A percentile compares a stretch with the other conserved stretches of the same genome.
Conservation (phyloP, 1,140 invertebrate species). For the Tetragonula clypearis region DNA sequence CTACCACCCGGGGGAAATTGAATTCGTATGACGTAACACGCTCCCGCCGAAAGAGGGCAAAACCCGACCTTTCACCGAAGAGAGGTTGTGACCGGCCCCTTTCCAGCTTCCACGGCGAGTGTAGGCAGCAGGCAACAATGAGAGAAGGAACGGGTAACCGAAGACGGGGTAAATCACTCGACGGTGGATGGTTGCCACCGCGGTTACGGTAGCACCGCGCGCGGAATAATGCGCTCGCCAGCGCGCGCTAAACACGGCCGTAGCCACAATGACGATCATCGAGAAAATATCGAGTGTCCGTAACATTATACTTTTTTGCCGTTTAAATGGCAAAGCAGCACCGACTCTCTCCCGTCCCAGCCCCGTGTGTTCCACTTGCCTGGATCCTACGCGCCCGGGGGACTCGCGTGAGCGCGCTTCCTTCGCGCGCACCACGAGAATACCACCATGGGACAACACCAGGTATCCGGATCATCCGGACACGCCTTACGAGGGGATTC, state of each 20-base stretch:
- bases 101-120: neutral
- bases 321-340: conserved; percentile 73
- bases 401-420: neutral
- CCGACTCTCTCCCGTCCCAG: neutral
- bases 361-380: conserved; percentile 5
- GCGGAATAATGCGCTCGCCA: conserved; percentile 49
- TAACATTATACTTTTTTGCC: conserved; percentile 79
- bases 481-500: neutral
- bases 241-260: conserved; percentile 64
- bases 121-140: conserved; percentile 4
- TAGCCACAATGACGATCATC: conserved; percentile 78
- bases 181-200: conserved; percentile 56
- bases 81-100: neutral
- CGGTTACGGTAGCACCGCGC: conserved; percentile 66
- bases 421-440: conserved; percentile 12
- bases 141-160: conserved; percentile 69
- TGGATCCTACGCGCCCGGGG: neutral
- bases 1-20: neutral
- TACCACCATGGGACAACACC: conserved; percentile 19
- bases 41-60: neutral
- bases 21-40: neutral
- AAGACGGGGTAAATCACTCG: conserved; percentile 75
- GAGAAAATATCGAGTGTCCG: conserved; percentile 80
- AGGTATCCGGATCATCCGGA: conserved; percentile 39
- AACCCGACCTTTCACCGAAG: neutral